Conservation (phyloP, 2,888 invertebrate species). For the Drosophila colorata region DNA sequence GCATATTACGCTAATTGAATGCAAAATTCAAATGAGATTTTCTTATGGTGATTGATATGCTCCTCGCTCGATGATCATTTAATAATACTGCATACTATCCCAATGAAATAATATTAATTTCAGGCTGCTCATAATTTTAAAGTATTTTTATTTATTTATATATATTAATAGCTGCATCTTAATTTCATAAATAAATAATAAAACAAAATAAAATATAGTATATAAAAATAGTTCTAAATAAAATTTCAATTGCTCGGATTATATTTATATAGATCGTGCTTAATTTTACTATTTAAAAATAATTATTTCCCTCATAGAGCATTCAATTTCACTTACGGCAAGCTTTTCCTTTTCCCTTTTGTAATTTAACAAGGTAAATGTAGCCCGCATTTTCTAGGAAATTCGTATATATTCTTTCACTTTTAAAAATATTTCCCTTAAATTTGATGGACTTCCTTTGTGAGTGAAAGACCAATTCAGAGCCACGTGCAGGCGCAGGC, state of each 20-base stretch:
- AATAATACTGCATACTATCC: neutral
- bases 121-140: too few species aligned
- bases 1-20: constrained; percentile 20
- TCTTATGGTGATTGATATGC: neutral
- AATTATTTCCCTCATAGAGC: too few species aligned
- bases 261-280: too few species aligned
- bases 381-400: neutral
- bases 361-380: too few species aligned
- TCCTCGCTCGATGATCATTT: neutral
- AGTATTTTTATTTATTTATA: too few species aligned
- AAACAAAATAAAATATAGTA: too few species aligned
- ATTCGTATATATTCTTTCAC: neutral
- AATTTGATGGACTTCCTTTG: neutral
- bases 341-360: too few species aligned
- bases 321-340: neutral
- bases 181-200: too few species aligned
- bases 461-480: constrained; percentile 11
- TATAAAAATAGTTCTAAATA: too few species aligned
- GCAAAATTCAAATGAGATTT: neutral
- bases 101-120: neutral
- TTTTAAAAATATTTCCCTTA: neutral
- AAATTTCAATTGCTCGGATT: too few species aligned
- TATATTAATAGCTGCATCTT: too few species aligned
- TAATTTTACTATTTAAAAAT: too few species aligned
- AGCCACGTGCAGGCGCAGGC: constrained; percentile 32